Evolutionary conservation across 2,888 invertebrate genomes (phyloP).

Genomic region (Meghimatium bilineatum): DNA sequence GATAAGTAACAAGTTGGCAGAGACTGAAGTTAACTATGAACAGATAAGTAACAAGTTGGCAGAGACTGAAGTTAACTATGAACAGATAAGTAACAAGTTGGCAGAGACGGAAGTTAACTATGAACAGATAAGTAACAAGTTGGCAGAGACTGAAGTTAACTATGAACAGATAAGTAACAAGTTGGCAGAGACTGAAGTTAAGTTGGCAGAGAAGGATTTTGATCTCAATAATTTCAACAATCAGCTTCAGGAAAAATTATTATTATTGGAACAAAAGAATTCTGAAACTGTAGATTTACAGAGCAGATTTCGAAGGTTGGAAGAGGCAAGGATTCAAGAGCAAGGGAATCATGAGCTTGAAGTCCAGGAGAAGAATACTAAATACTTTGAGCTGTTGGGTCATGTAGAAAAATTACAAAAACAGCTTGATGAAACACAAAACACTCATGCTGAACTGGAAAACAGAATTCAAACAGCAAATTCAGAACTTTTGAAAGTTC

Average conservation of each 20-base stretch:
- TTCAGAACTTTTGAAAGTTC: conserved; percentile 14
- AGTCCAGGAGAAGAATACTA: conserved; percentile 34
- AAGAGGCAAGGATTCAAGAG: background rate
- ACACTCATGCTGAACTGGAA: conserved; percentile 38
- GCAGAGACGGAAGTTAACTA: conserved; percentile 33
- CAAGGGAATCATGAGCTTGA: conserved; percentile 38
- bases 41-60: no score
- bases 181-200: conserved; percentile 33
- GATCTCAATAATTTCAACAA: background rate
- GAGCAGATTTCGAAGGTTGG: background rate
- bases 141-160: conserved; percentile 29
- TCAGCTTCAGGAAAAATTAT: conserved; percentile 18
- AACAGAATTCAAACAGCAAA: conserved; percentile 20
- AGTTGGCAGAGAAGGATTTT: conserved; percentile 34
- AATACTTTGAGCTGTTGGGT: background rate
- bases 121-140: no score
- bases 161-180: conserved; percentile 35
- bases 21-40: conserved; percentile 41
- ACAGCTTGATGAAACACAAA: conserved; percentile 34
- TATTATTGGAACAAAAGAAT: conserved; percentile 11
- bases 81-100: conserved; percentile 35
- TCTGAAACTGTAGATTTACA: background rate
- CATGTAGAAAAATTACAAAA: conserved; percentile 39
- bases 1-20: conserved; percentile 30
- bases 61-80: conserved; percentile 28